These are phyloP conservation scores for Amblyjoppa fuscipennis DNA, from an alignment of 2,888 invertebrate genomes.

Conservation along the genomic window DNA sequence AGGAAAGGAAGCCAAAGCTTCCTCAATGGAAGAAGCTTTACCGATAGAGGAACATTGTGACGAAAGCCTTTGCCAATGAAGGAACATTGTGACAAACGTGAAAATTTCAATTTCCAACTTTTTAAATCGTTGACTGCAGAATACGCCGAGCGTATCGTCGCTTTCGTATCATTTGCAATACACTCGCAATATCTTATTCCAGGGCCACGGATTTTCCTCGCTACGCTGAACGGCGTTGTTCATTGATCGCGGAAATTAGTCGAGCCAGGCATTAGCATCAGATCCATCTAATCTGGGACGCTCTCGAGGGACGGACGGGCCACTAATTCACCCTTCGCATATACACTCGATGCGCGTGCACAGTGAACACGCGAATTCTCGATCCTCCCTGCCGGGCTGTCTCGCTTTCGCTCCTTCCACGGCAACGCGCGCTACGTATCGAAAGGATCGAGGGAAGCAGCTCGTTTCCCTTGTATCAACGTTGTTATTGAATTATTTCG, in stretches of 20 bases:
- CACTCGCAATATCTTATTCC: constrained; percentile 26
- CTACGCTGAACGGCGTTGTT: constrained; percentile 46
- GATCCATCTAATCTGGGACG: constrained; percentile 72
- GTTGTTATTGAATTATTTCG: constrained; percentile 82
- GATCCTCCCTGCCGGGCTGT: constrained; percentile 11
- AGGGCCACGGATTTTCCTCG: constrained; percentile 28
- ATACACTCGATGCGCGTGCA: constrained; percentile 17
- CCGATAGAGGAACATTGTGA: too few relatives aligned
- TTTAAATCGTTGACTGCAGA: neutral
- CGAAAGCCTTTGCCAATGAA: too few relatives aligned
- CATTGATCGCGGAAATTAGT: constrained; percentile 77
- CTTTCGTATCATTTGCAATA: constrained; percentile 29
- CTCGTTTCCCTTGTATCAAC: constrained; percentile 56
- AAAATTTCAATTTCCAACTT: too few relatives aligned
- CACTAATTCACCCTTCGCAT: constrained; percentile 73
- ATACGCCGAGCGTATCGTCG: neutral
- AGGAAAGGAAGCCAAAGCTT: too few relatives aligned
- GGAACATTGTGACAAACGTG: too few relatives aligned
- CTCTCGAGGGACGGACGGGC: constrained; percentile 70
- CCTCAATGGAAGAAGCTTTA: too few relatives aligned
- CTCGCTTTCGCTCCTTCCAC: constrained; percentile 1
- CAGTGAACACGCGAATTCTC: constrained; percentile 19
- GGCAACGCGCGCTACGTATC: neutral
- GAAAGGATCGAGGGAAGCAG: constrained; percentile 14
- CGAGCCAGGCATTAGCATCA: constrained; percentile 77